Evolutionary conservation across 2,888 invertebrate species (phyloP).

Genomic region (Spodoptera littoralis): DNA sequence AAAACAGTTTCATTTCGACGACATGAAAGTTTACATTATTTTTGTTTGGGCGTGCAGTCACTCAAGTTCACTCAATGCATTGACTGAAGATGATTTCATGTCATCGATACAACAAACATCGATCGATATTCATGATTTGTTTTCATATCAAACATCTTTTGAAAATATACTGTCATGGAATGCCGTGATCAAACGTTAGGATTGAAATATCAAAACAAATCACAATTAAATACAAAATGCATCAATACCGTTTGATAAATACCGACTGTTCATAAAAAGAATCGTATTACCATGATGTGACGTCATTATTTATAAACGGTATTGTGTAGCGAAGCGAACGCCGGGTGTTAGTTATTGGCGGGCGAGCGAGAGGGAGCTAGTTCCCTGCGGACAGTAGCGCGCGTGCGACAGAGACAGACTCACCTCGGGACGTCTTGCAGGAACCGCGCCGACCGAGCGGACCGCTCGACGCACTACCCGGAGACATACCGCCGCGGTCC

Average conservation of each 20-base stretch:
- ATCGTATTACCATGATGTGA: not conserved
- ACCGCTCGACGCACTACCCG: constrained; percentile 90
- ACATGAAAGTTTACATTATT: constrained; percentile 25
- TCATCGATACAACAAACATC: constrained; percentile 41
- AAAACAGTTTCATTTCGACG: constrained; percentile 32
- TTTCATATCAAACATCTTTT: constrained; percentile 9
- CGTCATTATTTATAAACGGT: constrained; percentile 49
- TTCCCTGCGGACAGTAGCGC: constrained; percentile 21
- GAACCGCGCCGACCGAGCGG: constrained; percentile 94
- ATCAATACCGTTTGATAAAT: constrained; percentile 31
- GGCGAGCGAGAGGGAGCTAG: constrained; percentile 54
- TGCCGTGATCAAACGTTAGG: not conserved
- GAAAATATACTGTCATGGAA: not conserved
- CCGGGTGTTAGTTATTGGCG: constrained; percentile 61
- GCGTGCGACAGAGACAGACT: constrained; percentile 66
- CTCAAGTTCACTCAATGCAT: not conserved
- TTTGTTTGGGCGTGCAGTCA: not conserved
- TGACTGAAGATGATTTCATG: constrained; percentile 25
- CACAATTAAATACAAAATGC: constrained; percentile 34
- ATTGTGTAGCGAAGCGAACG: constrained; percentile 61
- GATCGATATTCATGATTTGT: constrained; percentile 35
- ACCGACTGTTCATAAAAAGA: constrained; percentile 4
- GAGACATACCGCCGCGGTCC: constrained; percentile 93
- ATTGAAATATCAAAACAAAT: constrained; percentile 39
- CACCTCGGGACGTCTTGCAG: constrained; percentile 96